phyloP scores from a whole-genome alignment of 2,113 vertebrate genomes.

The Halichoerus grypus region DNA sequence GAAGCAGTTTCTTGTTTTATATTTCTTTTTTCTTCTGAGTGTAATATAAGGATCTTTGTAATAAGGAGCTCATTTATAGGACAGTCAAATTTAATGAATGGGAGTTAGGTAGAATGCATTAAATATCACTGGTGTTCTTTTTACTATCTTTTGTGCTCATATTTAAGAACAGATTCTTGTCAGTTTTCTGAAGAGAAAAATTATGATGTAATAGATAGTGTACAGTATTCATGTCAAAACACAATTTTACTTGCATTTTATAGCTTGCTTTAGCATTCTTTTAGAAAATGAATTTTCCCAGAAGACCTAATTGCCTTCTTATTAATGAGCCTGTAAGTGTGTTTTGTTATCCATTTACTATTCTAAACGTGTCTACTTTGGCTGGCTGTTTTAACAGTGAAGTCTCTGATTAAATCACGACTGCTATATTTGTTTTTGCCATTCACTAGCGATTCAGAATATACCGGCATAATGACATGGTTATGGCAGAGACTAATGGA shows the following conservation, averaged over 20 bases:
- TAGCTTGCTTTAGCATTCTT: slow-evolving; percentile 76
- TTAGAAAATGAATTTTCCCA: slow-evolving; percentile 76
- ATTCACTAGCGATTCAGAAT: slow-evolving; percentile 76
- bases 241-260: slow-evolving; percentile 75
- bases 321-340: slow-evolving; percentile 75
- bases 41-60: slow-evolving; percentile 61
- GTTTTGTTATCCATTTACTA: slow-evolving; percentile 79
- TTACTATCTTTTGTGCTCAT: slow-evolving; percentile 68
- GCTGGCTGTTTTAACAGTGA: slow-evolving; percentile 65
- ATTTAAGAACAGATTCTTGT: slow-evolving; percentile 77
- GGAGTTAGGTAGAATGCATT: slow-evolving; percentile 61
- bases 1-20: slow-evolving; percentile 35
- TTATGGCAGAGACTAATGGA: slow-evolving; percentile 59
- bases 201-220: slow-evolving; percentile 78
- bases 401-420: slow-evolving; percentile 77
- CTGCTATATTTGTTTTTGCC: slow-evolving; percentile 78
- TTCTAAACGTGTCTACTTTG: slow-evolving; percentile 76
- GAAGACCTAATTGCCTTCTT: slow-evolving; percentile 79
- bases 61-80: slow-evolving; percentile 61
- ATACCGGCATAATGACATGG: slow-evolving; percentile 49
- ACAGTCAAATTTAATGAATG: slow-evolving; percentile 68
- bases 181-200: slow-evolving; percentile 79
- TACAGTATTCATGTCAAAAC: slow-evolving; percentile 78
- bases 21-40: slow-evolving; percentile 37
- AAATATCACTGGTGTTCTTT: slow-evolving; percentile 68